Conservation (phyloP, 2,797 vertebrate species). For the Manis javanica region DNA sequence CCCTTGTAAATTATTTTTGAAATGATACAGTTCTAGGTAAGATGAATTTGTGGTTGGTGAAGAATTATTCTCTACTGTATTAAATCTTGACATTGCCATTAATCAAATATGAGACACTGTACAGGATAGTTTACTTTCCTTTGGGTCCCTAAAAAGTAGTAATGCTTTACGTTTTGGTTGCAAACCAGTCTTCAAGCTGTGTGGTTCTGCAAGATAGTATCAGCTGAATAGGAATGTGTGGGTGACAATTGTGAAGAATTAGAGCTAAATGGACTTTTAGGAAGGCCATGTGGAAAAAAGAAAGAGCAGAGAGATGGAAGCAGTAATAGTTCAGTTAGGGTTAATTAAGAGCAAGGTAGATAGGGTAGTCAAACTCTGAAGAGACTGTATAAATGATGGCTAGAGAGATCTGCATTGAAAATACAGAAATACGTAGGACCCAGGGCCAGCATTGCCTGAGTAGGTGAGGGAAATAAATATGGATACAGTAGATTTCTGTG, state of each 20-base stretch:
- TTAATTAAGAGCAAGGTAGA: neutral
- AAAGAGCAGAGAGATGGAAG: neutral
- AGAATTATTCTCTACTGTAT: neutral
- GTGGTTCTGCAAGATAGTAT: neutral
- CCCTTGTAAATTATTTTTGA: constrained; percentile 32
- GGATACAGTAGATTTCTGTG: neutral
- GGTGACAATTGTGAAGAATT: neutral
- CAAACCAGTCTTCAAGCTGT: neutral
- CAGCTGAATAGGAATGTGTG: neutral
- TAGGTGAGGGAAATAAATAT: neutral
- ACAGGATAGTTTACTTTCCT: neutral
- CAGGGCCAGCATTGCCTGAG: neutral
- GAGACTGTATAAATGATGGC: neutral
- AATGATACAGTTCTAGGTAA: constrained; percentile 11
- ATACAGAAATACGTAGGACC: neutral
- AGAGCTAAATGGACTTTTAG: neutral
- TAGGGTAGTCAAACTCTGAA: neutral
- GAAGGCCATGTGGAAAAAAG: constrained; percentile 33
- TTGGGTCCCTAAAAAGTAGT: neutral
- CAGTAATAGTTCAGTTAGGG: neutral
- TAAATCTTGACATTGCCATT: constrained; percentile 4
- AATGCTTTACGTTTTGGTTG: neutral
- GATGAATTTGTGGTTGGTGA: constrained; percentile 6
- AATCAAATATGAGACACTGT: neutral
- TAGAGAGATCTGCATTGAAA: neutral